Evolutionary conservation across 2,888 invertebrate genomes (phyloP).

Genomic region (Drosophila anomelani): DNA sequence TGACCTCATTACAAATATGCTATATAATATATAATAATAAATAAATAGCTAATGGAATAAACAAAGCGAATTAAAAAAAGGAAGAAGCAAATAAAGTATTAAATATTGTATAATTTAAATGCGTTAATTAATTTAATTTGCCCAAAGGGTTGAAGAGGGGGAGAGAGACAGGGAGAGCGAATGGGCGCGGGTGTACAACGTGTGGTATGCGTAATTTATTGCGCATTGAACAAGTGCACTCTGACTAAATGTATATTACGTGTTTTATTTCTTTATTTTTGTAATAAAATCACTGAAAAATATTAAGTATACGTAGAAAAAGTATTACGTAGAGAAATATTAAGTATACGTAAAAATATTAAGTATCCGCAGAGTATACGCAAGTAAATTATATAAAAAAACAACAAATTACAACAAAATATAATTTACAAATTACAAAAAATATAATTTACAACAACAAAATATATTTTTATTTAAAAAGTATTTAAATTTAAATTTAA

Average conservation of each 20-base stretch:
- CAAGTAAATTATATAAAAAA: too few species aligned
- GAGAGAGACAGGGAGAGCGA: not conserved
- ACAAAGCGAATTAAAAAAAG: conserved; percentile 12
- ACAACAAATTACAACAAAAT: too few species aligned
- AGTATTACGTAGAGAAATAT: not conserved
- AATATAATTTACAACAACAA: not conserved
- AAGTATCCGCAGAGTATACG: too few species aligned
- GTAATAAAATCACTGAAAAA: conserved; percentile 9
- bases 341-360: not conserved
- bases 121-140: conserved; percentile 66
- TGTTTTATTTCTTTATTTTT: not conserved
- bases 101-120: conserved; percentile 49
- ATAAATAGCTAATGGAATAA: conserved; percentile 30
- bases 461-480: not conserved
- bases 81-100: conserved; percentile 31
- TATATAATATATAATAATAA: conserved; percentile 29
- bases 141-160: conserved; percentile 18
- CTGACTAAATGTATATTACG: conserved; percentile 33
- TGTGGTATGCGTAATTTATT: conserved; percentile 68
- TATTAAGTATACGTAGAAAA: not conserved
- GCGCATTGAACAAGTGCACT: conserved; percentile 62
- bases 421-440: not conserved
- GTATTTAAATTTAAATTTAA: not conserved
- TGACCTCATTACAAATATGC: conserved; percentile 50
- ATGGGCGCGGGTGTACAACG: conserved; percentile 2